These are phyloP conservation scores for Chloroclysta siterata DNA, from an alignment of 2,888 invertebrate species.

Conservation along the genomic window DNA sequence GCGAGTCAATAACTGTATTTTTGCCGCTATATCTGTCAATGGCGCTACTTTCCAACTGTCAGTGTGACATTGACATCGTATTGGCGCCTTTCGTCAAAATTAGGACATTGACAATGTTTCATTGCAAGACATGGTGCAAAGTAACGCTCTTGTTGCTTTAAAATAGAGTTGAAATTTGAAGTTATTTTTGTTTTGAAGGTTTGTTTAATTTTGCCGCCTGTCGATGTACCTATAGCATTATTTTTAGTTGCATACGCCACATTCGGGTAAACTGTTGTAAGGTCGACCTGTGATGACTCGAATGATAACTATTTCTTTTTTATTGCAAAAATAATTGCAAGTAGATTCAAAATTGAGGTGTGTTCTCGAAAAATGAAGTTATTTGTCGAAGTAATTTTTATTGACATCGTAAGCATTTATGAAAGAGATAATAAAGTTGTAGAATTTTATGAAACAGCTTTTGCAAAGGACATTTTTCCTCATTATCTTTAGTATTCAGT, in stretches of 20 bases:
- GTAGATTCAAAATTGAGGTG: slow-evolving; percentile 12
- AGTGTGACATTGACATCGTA: slow-evolving; percentile 58
- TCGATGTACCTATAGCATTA: slow-evolving; percentile 16
- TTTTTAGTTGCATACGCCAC: slow-evolving; percentile 23
- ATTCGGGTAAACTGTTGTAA: slow-evolving; percentile 27
- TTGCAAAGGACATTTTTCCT: slow-evolving; percentile 6
- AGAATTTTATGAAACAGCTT: slow-evolving; percentile 24
- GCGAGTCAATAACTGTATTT: slow-evolving; percentile 45
- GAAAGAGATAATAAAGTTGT: slow-evolving; percentile 38
- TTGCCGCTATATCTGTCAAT: slow-evolving; percentile 49
- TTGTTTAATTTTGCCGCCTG: slow-evolving; percentile 11
- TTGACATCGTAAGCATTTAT: slow-evolving; percentile 22
- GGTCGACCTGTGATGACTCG: slow-evolving; percentile 30
- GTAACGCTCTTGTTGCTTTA: neutral
- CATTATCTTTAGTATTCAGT: slow-evolving; percentile 13
- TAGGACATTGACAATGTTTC: slow-evolving; percentile 27
- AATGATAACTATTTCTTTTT: slow-evolving; percentile 32
- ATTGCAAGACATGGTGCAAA: too few relatives aligned
- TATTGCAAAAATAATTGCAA: slow-evolving; percentile 30
- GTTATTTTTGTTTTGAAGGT: neutral
- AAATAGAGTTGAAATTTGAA: slow-evolving; percentile 12
- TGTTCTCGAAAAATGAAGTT: slow-evolving; percentile 37
- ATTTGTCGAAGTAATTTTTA: slow-evolving; percentile 37
- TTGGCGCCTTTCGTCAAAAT: slow-evolving; percentile 50
- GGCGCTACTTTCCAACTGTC: slow-evolving; percentile 52